Base-by-base conservation (phyloP, 2,888 invertebrate genomes). In the Parnassius orleans region DNA sequence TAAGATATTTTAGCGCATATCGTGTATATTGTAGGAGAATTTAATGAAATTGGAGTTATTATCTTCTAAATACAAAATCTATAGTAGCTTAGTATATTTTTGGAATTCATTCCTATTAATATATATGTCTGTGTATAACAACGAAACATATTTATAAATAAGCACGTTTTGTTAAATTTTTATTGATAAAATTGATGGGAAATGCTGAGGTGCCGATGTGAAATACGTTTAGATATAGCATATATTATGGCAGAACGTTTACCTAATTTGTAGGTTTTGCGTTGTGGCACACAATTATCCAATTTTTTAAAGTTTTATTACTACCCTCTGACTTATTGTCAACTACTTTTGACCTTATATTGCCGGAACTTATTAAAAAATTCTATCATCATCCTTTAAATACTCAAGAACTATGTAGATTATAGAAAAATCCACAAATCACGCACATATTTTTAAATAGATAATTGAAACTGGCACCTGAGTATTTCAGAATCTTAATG, bases 1-100 rank as follows among this genome's bases (percentile, higher is more conserved):
- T 41, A 51, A 59, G 60, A 65, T 65, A 73, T 80, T 48, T 75
- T 77, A 79, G 76, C 76, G 71, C 73, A 75, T 73, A 75, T 74
- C 75, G 74, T 75, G 65, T 72, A 66, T 74, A 74, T 66, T 64
- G 61, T 69, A 66, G 66, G 66, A 74, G 72, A 66, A 74, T 72
- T 81, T 72, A 68, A 73, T 71, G 80, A 78, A 80, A 81, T 82
- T 81, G 79, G 75, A 80, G 78, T 72, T 72, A 72, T 70, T 72
- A 78, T 61, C 54, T 57, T 53, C 46, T 55, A 15, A 65, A 72
- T 64, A 64, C 61, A 68, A 65, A 65, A 58, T 66, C 54, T 67
- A 66, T 60, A 19, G 47, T 67, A 68, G 64, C 57, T 59, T 67
- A 69, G 65, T 56, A 43, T 70, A 67, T 68, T 65, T 63, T 64